A percentile compares a stretch with the other conserved stretches of the same genome.
phyloP scores from a whole-genome alignment of 2,888 invertebrate species.

The Diplazon laetatorius region DNA sequence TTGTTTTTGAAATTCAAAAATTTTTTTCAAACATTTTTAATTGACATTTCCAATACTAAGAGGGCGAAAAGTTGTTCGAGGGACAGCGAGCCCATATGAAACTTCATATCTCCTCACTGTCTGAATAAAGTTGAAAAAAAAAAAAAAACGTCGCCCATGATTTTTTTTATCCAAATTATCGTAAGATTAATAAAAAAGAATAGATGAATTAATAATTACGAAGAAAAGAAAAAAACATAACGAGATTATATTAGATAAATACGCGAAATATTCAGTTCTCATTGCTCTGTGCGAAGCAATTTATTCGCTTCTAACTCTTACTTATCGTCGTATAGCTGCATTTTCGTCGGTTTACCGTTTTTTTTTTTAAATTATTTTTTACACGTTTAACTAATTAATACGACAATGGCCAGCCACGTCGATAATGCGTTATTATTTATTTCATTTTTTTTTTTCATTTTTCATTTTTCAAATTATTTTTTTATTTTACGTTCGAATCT shows the following conservation, averaged over 20 bases:
- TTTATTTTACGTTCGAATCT: too few species aligned
- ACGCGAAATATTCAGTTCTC: conserved; percentile 44
- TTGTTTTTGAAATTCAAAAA: too few species aligned
- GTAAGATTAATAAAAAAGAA: too few species aligned
- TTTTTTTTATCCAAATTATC: too few species aligned
- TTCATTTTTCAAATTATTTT: too few species aligned
- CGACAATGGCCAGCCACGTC: conserved; percentile 52
- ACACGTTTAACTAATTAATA: conserved; percentile 30
- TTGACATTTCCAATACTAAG: conserved; percentile 76
- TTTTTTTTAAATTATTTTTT: too few species aligned
- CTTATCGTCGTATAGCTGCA: conserved; percentile 22
- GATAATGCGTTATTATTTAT: conserved; percentile 31
- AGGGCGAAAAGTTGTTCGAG: conserved; percentile 59
- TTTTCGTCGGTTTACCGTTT: conserved; percentile 14
- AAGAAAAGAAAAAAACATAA: conserved; percentile 4
- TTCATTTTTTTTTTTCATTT: too few species aligned
- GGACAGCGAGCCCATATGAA: conserved; percentile 5
- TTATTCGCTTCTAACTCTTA: conserved; percentile 23
- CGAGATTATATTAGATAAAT: conserved; percentile 12
- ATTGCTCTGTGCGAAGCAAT: conserved; percentile 46
- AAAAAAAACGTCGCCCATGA: conserved; percentile 9
- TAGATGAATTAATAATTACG: too few species aligned
- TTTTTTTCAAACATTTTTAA: too few species aligned
- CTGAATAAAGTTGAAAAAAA: conserved; percentile 26
- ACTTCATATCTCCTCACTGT: conserved; percentile 14